Percentiles rank a stretch among this genome's conserved stretches.
Conservation (phyloP, 2,888 invertebrate species). For the Drosophila eohydei region DNA sequence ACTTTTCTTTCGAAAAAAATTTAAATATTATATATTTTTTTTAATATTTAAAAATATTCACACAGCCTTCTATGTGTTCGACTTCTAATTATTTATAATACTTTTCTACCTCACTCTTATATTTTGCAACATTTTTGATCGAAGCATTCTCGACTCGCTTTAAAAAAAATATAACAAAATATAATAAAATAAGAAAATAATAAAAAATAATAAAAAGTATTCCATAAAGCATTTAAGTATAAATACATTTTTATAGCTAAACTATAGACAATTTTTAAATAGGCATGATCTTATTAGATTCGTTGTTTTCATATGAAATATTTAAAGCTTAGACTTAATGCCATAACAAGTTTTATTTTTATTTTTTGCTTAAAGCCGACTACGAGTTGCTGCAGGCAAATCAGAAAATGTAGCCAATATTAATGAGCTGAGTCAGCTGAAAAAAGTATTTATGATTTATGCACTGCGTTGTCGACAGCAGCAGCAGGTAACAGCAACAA, state of each 20-base stretch:
- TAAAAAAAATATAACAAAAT: no score
- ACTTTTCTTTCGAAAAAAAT: no score
- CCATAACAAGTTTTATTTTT: slow-evolving; percentile 4
- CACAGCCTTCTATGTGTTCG: no score
- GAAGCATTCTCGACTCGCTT: no score
- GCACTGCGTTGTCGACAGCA: slow-evolving; percentile 8
- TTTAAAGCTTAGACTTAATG: neutral
- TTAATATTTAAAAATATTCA: no score
- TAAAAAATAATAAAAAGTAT: no score
- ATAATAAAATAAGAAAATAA: no score
- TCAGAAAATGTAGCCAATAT: neutral
- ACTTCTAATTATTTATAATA: no score
- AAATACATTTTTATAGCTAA: neutral
- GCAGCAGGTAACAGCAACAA: neutral
- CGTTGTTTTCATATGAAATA: neutral
- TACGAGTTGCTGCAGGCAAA: slow-evolving; percentile 4
- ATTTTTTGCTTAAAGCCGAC: slow-evolving; percentile 2
- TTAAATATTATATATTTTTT: no score
- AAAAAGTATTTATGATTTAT: slow-evolving; percentile 13
- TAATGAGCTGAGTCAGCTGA: slow-evolving; percentile 17
- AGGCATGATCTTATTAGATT: neutral
- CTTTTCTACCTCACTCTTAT: no score
- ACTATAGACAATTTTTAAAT: neutral
- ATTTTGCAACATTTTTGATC: no score
- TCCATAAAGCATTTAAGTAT: neutral